These are phyloP conservation scores for Mycteria americana DNA, from an alignment of 2,797 vertebrate genomes.

Conservation along the genomic window DNA sequence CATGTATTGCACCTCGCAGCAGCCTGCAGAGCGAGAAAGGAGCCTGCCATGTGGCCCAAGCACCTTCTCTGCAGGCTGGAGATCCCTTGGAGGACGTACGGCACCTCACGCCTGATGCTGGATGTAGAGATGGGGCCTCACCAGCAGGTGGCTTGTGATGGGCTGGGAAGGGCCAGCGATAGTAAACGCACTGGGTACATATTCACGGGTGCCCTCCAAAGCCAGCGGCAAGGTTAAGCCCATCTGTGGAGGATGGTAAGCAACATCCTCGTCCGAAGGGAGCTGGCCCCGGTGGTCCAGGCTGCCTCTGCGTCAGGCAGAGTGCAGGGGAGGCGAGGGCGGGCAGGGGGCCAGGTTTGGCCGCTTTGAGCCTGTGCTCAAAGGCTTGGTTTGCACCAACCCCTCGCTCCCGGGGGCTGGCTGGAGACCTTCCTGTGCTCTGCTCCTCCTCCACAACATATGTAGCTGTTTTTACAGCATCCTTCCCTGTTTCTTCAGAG, in stretches of 20 bases:
- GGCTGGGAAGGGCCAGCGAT: background rate
- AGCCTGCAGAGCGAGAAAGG: background rate
- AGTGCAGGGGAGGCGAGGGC: background rate
- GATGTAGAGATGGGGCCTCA: background rate
- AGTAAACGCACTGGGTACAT: background rate
- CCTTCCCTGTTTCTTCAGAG: background rate
- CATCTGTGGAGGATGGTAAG: background rate
- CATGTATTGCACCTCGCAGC: rapidly evolving
- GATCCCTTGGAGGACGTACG: background rate
- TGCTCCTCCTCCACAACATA: background rate
- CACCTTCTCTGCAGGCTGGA: background rate
- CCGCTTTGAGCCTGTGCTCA: background rate
- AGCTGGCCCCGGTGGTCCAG: rapidly evolving
- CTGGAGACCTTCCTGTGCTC: background rate
- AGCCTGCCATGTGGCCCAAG: background rate
- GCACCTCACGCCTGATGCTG: background rate
- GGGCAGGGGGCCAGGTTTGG: background rate
- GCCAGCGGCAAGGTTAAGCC: background rate
- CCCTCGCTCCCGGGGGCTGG: background rate
- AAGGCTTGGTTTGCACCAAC: background rate
- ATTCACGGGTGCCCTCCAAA: background rate
- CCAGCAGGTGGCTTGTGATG: rapidly evolving
- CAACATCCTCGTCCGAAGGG: background rate
- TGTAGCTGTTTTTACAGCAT: background rate
- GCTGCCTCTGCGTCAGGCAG: background rate